Percentiles rank a stretch among this genome's conserved stretches.
Conservation (phyloP, 2,888 invertebrate species). For the Melitaea athalia region DNA sequence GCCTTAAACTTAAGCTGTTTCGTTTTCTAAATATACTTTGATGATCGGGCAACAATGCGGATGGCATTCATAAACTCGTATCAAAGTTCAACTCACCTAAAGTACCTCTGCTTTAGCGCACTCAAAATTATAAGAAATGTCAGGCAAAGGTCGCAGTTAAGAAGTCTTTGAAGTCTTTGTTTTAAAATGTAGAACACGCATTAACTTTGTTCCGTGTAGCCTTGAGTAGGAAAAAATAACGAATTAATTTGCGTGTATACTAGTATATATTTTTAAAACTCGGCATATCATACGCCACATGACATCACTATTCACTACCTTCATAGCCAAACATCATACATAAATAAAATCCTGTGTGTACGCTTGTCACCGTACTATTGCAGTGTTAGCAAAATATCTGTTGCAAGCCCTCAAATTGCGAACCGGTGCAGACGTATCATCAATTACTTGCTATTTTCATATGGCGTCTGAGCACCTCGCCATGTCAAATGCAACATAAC, state of each 20-base stretch:
- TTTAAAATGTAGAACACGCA: constrained; percentile 36
- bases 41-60: constrained; percentile 60
- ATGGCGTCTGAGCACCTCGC: background rate
- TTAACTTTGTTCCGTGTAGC: background rate
- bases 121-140: constrained; percentile 57
- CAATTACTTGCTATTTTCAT: background rate
- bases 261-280: too few relatives aligned
- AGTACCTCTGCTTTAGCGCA: constrained; percentile 56
- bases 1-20: constrained; percentile 1
- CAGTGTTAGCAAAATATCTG: too few relatives aligned
- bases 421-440: too few relatives aligned
- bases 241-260: too few relatives aligned
- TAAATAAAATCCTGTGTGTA: too few relatives aligned
- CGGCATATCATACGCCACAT: too few relatives aligned
- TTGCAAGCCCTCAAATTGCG: too few relatives aligned
- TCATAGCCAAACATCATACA: too few relatives aligned
- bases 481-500: too few relatives aligned
- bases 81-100: constrained; percentile 65
- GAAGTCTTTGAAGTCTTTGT: constrained; percentile 49
- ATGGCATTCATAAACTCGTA: constrained; percentile 53
- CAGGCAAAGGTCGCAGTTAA: constrained; percentile 72
- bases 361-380: too few relatives aligned
- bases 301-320: too few relatives aligned
- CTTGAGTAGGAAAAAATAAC: background rate
- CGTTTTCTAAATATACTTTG: constrained; percentile 40